phyloP scores from a whole-genome alignment of 1,140 invertebrate species.

The Psilanteris sp. region DNA sequence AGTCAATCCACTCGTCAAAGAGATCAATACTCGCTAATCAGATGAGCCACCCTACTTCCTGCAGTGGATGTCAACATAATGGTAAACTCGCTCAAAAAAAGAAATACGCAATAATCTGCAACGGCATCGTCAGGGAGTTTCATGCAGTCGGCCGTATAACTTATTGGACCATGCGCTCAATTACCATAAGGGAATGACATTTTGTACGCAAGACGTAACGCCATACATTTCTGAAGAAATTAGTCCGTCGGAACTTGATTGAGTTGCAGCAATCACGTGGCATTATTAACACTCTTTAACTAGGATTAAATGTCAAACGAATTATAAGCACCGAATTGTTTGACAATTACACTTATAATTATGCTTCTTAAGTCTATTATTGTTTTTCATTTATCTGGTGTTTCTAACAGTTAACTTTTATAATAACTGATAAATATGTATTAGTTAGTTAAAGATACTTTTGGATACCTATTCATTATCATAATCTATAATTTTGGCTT shows the following conservation, averaged over 20 bases:
- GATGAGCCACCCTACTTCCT: conserved; percentile 72
- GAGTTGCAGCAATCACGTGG: conserved; percentile 60
- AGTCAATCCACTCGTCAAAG: conserved; percentile 72
- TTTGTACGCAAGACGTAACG: conserved; percentile 64
- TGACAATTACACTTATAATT: too few relatives aligned
- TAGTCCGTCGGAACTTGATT: conserved; percentile 47
- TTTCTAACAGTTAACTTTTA: too few relatives aligned
- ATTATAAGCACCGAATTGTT: conserved; percentile 10
- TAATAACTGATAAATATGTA: too few relatives aligned
- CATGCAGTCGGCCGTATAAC: conserved; percentile 5
- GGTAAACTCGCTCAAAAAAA: conserved; percentile 44
- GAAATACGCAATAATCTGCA: conserved; percentile 56
- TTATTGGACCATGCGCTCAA: conserved; percentile 26
- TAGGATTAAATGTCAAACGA: conserved; percentile 34
- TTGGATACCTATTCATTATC: too few relatives aligned
- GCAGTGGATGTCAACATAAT: conserved; percentile 62
- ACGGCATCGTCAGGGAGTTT: conserved; percentile 13
- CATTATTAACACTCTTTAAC: conserved; percentile 44
- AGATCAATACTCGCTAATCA: conserved; percentile 76
- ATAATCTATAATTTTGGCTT: too few relatives aligned
- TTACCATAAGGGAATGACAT: conserved; percentile 43
- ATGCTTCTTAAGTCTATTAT: too few relatives aligned
- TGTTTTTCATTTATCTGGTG: too few relatives aligned
- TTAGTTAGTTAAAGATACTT: too few relatives aligned
- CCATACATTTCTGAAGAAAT: conserved; percentile 19